phyloP scores from a whole-genome alignment of 2,888 invertebrate species.

The Clitarchus hookeri region DNA sequence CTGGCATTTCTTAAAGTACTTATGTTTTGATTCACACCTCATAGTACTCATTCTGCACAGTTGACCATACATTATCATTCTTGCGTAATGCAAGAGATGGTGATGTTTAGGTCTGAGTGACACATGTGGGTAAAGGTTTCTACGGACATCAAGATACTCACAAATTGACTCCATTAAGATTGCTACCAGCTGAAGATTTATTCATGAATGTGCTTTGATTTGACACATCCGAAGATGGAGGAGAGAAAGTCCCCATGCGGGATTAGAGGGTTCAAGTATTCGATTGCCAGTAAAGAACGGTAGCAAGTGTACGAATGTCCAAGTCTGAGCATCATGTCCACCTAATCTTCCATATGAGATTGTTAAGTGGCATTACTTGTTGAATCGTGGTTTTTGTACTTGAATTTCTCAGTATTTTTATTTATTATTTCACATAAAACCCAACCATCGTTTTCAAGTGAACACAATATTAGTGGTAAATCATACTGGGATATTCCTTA shows the following conservation, averaged over 20 bases:
- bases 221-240: neutral
- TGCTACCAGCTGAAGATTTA: neutral
- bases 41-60: neutral
- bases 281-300: neutral
- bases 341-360: neutral
- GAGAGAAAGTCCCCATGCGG: neutral
- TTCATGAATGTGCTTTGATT: neutral
- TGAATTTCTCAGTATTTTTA: neutral
- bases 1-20: neutral
- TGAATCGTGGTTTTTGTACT: neutral
- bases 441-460: neutral
- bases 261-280: neutral
- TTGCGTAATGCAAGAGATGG: neutral
- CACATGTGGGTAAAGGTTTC: neutral
- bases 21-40: neutral
- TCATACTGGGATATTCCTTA: neutral
- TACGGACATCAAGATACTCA: neutral
- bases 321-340: neutral
- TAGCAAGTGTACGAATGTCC: neutral
- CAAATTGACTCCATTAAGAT: neutral
- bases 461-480: neutral
- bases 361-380: neutral
- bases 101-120: neutral
- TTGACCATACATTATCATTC: neutral
- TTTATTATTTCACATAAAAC: neutral